Conservation (phyloP, 1,140 invertebrate species). For the Cherax destructor region DNA sequence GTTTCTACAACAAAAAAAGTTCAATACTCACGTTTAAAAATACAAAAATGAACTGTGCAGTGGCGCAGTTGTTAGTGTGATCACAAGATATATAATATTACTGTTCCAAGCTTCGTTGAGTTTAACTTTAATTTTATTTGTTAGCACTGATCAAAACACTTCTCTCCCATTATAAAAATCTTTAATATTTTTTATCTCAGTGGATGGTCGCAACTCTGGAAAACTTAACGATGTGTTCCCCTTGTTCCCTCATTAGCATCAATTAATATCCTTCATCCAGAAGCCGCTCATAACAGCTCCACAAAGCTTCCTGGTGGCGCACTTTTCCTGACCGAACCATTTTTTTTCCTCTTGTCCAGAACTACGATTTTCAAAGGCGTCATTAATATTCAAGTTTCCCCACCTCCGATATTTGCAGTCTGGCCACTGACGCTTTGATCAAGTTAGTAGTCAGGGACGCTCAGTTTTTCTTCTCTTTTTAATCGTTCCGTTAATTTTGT, state of each 20-base stretch:
- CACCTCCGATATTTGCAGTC: not conserved
- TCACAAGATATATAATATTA: too few species aligned
- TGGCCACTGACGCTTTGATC: not conserved
- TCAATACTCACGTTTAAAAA: too few species aligned
- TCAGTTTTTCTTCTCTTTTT: not conserved
- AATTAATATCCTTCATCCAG: not conserved
- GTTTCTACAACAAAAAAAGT: too few species aligned
- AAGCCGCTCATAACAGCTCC: not conserved
- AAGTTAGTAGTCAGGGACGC: not conserved
- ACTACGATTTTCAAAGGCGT: not conserved
- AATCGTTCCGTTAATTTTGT: not conserved
- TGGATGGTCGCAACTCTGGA: too few species aligned
- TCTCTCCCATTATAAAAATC: too few species aligned
- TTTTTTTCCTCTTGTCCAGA: not conserved
- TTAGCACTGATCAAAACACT: too few species aligned
- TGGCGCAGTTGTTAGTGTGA: too few species aligned
- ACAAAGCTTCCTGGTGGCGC: not conserved
- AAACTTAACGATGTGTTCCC: too few species aligned
- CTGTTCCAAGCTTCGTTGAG: too few species aligned
- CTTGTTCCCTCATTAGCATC: not conserved
- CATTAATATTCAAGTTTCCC: not conserved
- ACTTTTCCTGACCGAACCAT: not conserved
- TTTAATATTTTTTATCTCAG: too few species aligned
- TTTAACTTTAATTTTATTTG: too few species aligned
- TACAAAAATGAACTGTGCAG: too few species aligned